Base-by-base conservation (phyloP, 2,888 invertebrate genomes). In the Ophioninae sp. region DNA sequence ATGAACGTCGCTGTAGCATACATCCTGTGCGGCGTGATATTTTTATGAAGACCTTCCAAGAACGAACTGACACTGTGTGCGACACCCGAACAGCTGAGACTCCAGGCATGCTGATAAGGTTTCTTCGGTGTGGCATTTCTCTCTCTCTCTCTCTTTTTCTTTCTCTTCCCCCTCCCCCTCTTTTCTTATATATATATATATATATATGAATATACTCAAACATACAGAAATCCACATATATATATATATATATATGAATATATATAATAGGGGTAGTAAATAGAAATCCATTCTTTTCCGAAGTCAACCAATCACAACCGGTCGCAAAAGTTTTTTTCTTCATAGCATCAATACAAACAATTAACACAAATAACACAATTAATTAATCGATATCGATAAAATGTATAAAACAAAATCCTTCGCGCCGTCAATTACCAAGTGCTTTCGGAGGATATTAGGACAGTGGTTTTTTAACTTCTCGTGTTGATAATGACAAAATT, bases 21-120 rank as follows among this genome's bases (percentile, higher is more conserved):
- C 82, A 79, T 82, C 82, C 82, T 81, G 76, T 81, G 59, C 59
- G 50, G 69, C 59, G 59, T 76, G 81, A 68, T 68, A 68, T 68
- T 68, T 68, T 68, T 68, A 23, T 68, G 50, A 17, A 68, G 68
- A 68, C 68, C 50, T 68, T 68, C 68, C 68, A 23, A 50, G 68
- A 68, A 68, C 50, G 23, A 23, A n/a, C 23, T 68, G 50, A 68
- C 21, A 50, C 44, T 23, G 68, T 65, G 21, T 56, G 61, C 6
- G 56, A 44, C 56, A 17, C n/a, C 5, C 7, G 65, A 65, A 65
- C 65, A 65, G 65, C 39, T 65, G 65, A 39, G n/a, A 20, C 65
- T 65, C 65, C 65, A 39, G 50, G 17, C 17, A 50, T 50, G 17
- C 61, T 61, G 61, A 61, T 61, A 61, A 61, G 21, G 23, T 21